Conservation (phyloP, 2,888 invertebrate species). For the Ephialtes manifestator region DNA sequence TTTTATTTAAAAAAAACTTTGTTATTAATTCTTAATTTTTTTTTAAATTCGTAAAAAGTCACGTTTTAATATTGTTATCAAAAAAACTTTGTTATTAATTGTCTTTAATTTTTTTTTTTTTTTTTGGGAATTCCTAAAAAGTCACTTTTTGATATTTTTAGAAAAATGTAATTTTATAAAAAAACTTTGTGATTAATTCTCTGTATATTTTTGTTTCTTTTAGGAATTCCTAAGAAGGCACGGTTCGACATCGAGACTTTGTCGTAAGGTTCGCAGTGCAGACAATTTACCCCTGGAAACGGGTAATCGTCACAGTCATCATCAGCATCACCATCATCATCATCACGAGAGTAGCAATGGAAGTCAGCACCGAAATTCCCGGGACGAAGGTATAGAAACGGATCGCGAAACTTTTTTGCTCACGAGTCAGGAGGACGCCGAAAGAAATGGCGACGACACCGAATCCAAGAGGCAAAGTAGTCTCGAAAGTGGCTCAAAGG, state of each 20-base stretch:
- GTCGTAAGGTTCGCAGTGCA: slow-evolving; percentile 93
- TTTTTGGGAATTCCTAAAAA: too few species aligned
- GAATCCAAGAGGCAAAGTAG: slow-evolving; percentile 79
- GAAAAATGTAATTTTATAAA: too few species aligned
- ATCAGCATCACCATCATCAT: slow-evolving; percentile 72
- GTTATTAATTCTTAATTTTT: too few species aligned
- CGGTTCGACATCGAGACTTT: slow-evolving; percentile 92
- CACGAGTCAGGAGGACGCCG: slow-evolving; percentile 79
- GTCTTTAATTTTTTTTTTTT: too few species aligned
- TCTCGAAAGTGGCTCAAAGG: slow-evolving; percentile 79
- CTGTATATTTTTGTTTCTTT: slow-evolving; percentile 27
- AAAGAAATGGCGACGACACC: slow-evolving; percentile 80
- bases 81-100: too few species aligned
- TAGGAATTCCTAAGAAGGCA: slow-evolving; percentile 92
- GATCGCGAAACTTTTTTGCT: slow-evolving; percentile 82
- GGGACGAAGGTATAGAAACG: slow-evolving; percentile 78
- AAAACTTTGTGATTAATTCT: not conserved
- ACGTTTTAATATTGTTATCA: too few species aligned
- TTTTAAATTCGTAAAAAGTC: too few species aligned
- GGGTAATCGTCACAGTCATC: slow-evolving; percentile 76
- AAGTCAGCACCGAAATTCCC: slow-evolving; percentile 70
- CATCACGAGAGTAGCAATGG: slow-evolving; percentile 65
- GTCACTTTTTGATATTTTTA: too few species aligned
- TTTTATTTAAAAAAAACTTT: too few species aligned
- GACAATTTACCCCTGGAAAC: slow-evolving; percentile 89